Conservation (phyloP, 2,113 vertebrate genomes). For the Cololabis saira region DNA sequence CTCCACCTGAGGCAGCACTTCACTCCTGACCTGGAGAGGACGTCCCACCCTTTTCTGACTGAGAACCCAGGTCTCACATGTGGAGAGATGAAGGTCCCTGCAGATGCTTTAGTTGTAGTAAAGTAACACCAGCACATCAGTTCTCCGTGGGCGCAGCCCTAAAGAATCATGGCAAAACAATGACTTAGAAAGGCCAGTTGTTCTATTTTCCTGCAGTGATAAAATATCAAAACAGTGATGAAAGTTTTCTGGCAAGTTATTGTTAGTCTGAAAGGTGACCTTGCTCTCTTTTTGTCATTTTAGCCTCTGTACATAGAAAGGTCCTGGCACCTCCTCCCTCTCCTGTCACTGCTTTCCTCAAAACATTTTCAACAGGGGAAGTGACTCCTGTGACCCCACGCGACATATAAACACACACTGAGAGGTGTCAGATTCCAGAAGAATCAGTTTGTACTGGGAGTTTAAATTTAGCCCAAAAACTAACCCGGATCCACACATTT, state of each 20-base stretch:
- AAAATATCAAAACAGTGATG: background rate
- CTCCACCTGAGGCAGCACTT: no score
- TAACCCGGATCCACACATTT: conserved; percentile 39
- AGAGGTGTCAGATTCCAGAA: conserved; percentile 10
- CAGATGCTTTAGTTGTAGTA: no score
- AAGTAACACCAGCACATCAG: no score
- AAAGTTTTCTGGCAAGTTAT: background rate
- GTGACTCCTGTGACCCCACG: conserved; percentile 22
- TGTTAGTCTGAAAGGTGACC: conserved; percentile 3
- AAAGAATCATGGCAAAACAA: no score
- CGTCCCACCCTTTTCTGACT: no score
- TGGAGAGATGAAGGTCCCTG: no score
- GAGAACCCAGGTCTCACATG: no score
- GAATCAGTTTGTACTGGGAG: background rate
- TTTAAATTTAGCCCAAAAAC: conserved; percentile 69
- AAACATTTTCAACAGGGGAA: conserved; percentile 48
- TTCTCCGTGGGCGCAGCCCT: no score
- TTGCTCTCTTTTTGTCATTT: conserved; percentile 2
- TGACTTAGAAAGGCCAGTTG: no score
- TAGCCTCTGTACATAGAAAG: background rate
- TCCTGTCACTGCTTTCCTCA: conserved; percentile 49
- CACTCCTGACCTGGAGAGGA: no score
- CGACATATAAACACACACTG: conserved; percentile 22
- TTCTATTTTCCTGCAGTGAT: no score
- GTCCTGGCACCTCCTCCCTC: conserved; percentile 2